Conservation (phyloP, 2,113 vertebrate genomes). For the Hemicordylus capensis region DNA sequence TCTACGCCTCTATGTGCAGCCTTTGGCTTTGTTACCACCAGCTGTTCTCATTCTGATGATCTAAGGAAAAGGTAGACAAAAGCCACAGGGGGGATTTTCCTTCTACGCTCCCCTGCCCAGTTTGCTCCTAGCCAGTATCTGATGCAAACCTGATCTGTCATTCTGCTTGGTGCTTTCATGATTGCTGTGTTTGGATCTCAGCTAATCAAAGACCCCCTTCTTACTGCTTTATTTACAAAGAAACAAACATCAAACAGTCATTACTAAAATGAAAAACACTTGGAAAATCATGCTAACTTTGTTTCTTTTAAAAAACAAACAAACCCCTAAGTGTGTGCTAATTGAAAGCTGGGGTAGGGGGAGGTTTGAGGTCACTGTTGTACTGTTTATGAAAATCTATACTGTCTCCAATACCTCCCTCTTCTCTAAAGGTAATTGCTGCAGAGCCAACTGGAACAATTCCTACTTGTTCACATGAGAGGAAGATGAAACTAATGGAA, state of each 20-base stretch:
- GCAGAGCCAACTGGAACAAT: slow-evolving; percentile 23
- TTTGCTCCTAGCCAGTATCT: slow-evolving; percentile 2
- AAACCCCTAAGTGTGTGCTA: slow-evolving; percentile 25
- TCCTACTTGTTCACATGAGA: slow-evolving; percentile 26
- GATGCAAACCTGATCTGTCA: slow-evolving; percentile 31
- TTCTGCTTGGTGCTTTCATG: slow-evolving; percentile 29
- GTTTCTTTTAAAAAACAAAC: not conserved
- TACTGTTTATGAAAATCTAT: slow-evolving; percentile 39
- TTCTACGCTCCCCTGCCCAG: not conserved
- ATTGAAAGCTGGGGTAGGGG: slow-evolving; percentile 15
- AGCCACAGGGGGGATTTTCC: not conserved
- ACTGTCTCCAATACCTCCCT: slow-evolving; percentile 20
- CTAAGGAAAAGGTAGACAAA: not conserved
- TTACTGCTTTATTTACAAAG: slow-evolving; percentile 36
- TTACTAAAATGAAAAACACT: slow-evolving; percentile 39
- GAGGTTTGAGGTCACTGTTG: slow-evolving; percentile 32
- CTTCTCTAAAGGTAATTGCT: slow-evolving; percentile 27
- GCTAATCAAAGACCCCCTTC: slow-evolving; percentile 29
- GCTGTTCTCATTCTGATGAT: not conserved
- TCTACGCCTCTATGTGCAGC: not conserved
- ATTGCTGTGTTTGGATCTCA: slow-evolving; percentile 34
- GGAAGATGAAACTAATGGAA: slow-evolving; percentile 22
- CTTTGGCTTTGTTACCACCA: not conserved
- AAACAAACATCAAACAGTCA: slow-evolving; percentile 40
- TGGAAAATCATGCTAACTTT: slow-evolving; percentile 27